Evolutionary conservation across 1,140 invertebrate genomes (phyloP).

Genomic region (Drosophila santomea): DNA sequence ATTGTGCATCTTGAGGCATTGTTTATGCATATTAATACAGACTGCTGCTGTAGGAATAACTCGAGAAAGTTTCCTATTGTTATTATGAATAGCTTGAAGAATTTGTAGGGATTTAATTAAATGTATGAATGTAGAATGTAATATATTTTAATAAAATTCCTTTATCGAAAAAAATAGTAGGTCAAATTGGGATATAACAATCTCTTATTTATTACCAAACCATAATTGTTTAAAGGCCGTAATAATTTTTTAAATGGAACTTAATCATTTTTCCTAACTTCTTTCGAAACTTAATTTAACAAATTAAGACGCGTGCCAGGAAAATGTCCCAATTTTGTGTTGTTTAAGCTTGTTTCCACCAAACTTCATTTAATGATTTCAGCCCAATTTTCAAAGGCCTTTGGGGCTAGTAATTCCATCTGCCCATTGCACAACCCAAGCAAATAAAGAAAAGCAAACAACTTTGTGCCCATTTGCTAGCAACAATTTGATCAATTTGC

Average conservation of each 20-base stretch:
- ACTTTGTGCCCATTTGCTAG: slow-evolving; percentile 51
- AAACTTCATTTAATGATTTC: slow-evolving; percentile 22
- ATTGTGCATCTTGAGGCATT: slow-evolving; percentile 1
- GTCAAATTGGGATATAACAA: background rate
- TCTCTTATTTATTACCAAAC: no score
- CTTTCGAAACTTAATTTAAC: background rate
- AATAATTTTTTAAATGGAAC: background rate
- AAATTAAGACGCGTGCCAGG: slow-evolving; percentile 15
- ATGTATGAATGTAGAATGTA: background rate
- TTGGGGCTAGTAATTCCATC: slow-evolving; percentile 7
- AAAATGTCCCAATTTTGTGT: slow-evolving; percentile 22
- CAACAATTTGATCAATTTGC: slow-evolving; percentile 45
- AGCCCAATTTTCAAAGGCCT: slow-evolving; percentile 32
- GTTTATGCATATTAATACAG: slow-evolving; percentile 3
- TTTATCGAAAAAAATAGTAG: background rate
- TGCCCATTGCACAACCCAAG: slow-evolving; percentile 41
- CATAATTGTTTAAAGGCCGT: no score
- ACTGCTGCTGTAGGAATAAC: background rate
- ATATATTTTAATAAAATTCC: no score
- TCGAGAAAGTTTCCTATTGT: slow-evolving; percentile 25
- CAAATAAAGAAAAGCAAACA: slow-evolving; percentile 45
- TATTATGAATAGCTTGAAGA: background rate
- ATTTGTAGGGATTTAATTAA: background rate
- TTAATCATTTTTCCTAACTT: background rate
- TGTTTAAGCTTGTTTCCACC: slow-evolving; percentile 30